These are phyloP conservation scores for Urophycis tenuis DNA, from an alignment of 2,797 vertebrate genomes.

Conservation along the genomic window DNA sequence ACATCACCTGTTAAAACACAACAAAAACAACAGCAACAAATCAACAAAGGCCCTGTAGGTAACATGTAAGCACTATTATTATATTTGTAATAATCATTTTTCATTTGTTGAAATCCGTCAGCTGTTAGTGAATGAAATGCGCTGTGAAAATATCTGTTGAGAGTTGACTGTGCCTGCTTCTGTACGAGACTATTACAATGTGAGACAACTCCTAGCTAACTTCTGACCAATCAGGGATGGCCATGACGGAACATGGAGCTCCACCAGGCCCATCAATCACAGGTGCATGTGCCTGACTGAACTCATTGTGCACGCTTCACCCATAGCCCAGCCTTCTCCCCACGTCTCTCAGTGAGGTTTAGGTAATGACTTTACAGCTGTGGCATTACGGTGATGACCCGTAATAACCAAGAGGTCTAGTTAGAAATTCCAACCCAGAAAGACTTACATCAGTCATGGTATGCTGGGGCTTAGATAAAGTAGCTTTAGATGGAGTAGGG, in stretches of 20 bases:
- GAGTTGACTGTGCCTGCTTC: not conserved
- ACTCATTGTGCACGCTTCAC: not conserved
- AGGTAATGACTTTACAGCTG: too few relatives aligned
- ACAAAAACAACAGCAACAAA: constrained; percentile 12
- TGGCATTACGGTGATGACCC: not conserved
- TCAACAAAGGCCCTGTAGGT: not conserved
- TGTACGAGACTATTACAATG: not conserved
- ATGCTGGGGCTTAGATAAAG: not conserved
- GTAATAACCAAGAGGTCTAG: not conserved
- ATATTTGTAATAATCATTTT: too few relatives aligned
- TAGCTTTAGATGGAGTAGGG: not conserved
- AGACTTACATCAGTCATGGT: not conserved
- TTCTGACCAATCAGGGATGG: not conserved
- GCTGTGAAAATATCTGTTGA: too few relatives aligned
- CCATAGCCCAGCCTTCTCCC: not conserved
- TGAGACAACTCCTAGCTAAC: not conserved
- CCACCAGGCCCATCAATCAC: not conserved
- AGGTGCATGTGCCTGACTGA: too few relatives aligned
- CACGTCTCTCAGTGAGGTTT: not conserved
- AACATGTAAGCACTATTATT: not conserved
- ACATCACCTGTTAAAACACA: constrained; percentile 61
- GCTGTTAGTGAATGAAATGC: too few relatives aligned
- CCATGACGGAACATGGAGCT: not conserved
- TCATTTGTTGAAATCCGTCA: not conserved
- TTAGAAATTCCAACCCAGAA: not conserved